A percentile compares a stretch with the other conserved stretches of the same genome.
These are phyloP conservation scores for Thymallus thymallus DNA, from an alignment of 2,113 vertebrate species.

Conservation along the genomic window DNA sequence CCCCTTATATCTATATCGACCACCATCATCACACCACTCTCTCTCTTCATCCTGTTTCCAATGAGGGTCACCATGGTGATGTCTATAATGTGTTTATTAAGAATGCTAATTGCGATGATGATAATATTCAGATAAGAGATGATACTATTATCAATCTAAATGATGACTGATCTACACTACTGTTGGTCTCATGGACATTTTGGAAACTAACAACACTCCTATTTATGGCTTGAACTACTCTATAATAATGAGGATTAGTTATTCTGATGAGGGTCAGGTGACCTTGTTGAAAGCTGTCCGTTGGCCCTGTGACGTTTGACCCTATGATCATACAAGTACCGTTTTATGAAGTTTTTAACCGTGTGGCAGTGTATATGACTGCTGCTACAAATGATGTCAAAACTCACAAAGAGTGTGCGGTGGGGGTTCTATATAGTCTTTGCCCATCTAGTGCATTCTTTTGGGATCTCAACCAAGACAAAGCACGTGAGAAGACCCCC, in stretches of 20 bases:
- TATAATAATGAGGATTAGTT: conserved; percentile 37
- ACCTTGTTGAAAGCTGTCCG: conserved; percentile 51
- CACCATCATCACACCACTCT: conserved; percentile 20
- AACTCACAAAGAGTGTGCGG: conserved; percentile 59
- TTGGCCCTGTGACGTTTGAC: conserved; percentile 49
- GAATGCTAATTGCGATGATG: conserved; percentile 52
- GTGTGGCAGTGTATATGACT: conserved; percentile 53
- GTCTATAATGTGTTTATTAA: conserved; percentile 60
- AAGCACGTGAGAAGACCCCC: conserved; percentile 55
- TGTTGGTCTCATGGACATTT: conserved; percentile 71
- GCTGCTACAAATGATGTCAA: conserved; percentile 80
- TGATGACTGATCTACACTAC: conserved; percentile 64
- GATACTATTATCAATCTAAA: conserved; percentile 59
- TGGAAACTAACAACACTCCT: conserved; percentile 37
- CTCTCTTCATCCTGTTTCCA: conserved; percentile 31
- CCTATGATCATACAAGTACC: conserved; percentile 45
- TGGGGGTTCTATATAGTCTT: conserved; percentile 28
- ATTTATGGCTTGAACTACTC: conserved; percentile 43
- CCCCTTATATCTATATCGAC: conserved; percentile 22
- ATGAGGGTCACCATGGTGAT: conserved; percentile 42
- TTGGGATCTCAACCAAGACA: conserved; percentile 57
- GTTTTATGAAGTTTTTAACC: conserved; percentile 50
- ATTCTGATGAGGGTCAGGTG: conserved; percentile 54
- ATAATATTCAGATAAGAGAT: conserved; percentile 52
- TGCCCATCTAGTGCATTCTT: conserved; percentile 41